Conservation (phyloP, 2,113 vertebrate species). For the Globicephala melas region DNA sequence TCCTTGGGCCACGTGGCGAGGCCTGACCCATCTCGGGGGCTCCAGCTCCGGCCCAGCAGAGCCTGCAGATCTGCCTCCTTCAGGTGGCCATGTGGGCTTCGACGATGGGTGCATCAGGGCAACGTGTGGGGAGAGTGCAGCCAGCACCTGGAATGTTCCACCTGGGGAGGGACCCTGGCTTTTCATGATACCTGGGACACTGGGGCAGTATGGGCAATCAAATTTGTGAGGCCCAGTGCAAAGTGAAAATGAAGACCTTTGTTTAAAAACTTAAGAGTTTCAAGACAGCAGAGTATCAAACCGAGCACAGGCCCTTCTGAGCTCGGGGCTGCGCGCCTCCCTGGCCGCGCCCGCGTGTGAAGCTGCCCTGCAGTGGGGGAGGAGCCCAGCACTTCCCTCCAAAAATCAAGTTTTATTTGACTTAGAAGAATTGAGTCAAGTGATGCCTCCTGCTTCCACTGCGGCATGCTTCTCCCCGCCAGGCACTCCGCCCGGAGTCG, state of each 20-base stretch:
- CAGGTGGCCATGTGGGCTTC: neutral
- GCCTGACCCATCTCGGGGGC: neutral
- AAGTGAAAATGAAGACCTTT: neutral
- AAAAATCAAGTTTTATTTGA: neutral
- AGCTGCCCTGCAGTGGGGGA: fast-evolving
- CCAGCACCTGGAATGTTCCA: neutral
- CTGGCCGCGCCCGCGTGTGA: neutral
- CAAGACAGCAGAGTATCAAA: too few species aligned
- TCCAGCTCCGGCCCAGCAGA: neutral
- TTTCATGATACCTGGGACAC: fast-evolving
- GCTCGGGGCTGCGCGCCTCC: neutral
- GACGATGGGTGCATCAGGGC: neutral
- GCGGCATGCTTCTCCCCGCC: neutral
- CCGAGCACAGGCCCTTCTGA: too few species aligned
- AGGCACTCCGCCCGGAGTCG: neutral
- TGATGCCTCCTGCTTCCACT: neutral
- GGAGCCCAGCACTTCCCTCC: neutral
- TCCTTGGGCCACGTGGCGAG: neutral
- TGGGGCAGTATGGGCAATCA: neutral
- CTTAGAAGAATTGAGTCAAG: too few species aligned
- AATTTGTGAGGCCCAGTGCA: neutral
- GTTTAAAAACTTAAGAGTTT: neutral
- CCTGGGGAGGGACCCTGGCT: neutral
- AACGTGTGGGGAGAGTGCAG: too few species aligned
- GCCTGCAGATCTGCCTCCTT: neutral